These are phyloP conservation scores for Odobenus rosmarus DNA, from an alignment of 2,113 vertebrate species.

Conservation along the genomic window DNA sequence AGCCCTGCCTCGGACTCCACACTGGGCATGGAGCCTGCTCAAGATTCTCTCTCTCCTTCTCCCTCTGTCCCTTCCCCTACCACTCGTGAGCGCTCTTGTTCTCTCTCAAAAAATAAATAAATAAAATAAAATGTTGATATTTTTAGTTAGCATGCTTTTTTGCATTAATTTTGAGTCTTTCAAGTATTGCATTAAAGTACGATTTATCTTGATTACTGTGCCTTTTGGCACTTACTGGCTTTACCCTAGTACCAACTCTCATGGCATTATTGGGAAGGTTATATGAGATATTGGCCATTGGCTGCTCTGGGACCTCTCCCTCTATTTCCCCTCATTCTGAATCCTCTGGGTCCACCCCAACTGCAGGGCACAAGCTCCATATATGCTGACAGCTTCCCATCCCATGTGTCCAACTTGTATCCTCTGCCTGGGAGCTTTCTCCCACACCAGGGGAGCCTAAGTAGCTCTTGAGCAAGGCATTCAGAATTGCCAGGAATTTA, in stretches of 20 bases:
- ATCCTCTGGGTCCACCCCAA: neutral
- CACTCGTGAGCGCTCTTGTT: neutral
- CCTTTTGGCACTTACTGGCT: neutral
- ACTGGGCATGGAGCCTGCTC: neutral
- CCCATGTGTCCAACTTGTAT: neutral
- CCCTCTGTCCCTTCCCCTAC: neutral
- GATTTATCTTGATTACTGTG: neutral
- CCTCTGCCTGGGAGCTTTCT: neutral
- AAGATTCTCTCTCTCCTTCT: neutral
- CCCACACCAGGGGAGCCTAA: neutral
- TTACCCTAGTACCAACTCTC: neutral
- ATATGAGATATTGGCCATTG: neutral
- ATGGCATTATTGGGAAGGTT: neutral
- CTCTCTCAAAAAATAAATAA: neutral
- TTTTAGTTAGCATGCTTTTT: neutral
- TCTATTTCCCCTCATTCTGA: neutral
- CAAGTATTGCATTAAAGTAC: neutral
- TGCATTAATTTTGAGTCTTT: neutral
- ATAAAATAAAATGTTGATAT: neutral
- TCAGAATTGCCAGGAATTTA: neutral
- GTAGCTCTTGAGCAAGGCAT: neutral
- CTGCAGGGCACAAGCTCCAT: neutral
- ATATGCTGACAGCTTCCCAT: neutral
- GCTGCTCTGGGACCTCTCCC: neutral
- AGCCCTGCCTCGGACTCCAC: neutral